A percentile compares a stretch with the other conserved stretches of the same genome.
These are phyloP conservation scores for Psammodynastes pulverulentus DNA, from an alignment of 2,113 vertebrate genomes.

Conservation along the genomic window DNA sequence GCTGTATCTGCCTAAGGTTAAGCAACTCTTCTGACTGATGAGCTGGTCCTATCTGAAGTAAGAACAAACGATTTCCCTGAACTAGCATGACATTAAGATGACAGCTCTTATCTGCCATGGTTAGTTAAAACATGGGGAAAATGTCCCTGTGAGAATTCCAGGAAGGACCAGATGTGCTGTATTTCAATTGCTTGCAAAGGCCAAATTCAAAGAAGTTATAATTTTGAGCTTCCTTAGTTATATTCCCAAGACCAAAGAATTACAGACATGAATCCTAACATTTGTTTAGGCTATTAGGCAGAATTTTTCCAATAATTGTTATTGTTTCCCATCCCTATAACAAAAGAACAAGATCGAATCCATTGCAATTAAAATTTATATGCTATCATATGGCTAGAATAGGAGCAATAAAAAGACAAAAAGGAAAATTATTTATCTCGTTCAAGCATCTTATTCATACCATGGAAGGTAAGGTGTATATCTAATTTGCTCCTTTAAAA, in stretches of 20 bases:
- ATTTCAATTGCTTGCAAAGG: conserved; percentile 59
- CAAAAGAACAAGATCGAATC: conserved; percentile 62
- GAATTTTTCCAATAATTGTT: conserved; percentile 65
- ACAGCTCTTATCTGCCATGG: conserved; percentile 75
- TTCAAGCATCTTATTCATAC: conserved; percentile 56
- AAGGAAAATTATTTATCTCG: conserved; percentile 61
- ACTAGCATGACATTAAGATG: conserved; percentile 68
- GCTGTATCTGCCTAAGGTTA: conserved; percentile 54
- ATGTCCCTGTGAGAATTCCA: conserved; percentile 64
- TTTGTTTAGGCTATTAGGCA: conserved; percentile 62
- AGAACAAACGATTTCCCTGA: conserved; percentile 68
- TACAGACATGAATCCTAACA: conserved; percentile 50
- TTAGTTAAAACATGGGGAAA: conserved; percentile 72
- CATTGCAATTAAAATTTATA: conserved; percentile 73
- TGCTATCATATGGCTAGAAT: conserved; percentile 57
- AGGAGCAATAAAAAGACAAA: conserved; percentile 41
- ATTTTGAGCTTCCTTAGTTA: conserved; percentile 71
- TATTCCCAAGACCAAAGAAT: conserved; percentile 69
- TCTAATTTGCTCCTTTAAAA: conserved; percentile 18
- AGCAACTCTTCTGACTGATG: conserved; percentile 58
- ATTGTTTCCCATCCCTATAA: conserved; percentile 60
- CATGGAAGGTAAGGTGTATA: conserved; percentile 22
- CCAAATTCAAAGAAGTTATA: conserved; percentile 61
- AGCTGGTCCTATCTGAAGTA: conserved; percentile 56
- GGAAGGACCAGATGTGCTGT: conserved; percentile 67